Percentiles rank a stretch among this genome's conserved stretches.
Conservation (phyloP, 2,797 vertebrate genomes). For the Amphiprion clarkii region DNA sequence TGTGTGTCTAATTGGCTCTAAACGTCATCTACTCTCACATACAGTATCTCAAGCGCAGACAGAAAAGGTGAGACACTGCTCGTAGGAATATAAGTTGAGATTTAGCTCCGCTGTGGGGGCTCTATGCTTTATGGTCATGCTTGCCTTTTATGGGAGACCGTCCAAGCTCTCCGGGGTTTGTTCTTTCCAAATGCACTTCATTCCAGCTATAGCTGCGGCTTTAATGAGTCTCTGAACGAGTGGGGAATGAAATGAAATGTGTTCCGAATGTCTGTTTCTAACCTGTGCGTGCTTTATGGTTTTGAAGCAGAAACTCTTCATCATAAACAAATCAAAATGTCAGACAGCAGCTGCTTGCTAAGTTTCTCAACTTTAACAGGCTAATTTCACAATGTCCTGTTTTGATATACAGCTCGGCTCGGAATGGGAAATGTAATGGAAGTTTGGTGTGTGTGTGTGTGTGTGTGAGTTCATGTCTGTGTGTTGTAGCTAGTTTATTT, state of each 20-base stretch:
- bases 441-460: constrained; percentile 41
- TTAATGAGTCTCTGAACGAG: constrained; percentile 51
- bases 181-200: constrained; percentile 48
- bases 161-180: constrained; percentile 54
- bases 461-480: constrained; percentile 27
- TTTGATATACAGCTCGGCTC: constrained; percentile 49
- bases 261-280: constrained; percentile 27
- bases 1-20: constrained; percentile 23
- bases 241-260: constrained; percentile 41
- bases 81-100: constrained; percentile 30
- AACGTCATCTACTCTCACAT: constrained; percentile 19
- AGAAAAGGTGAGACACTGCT: constrained; percentile 20
- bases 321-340: constrained; percentile 54
- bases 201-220: constrained; percentile 29
- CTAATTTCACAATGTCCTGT: constrained; percentile 45
- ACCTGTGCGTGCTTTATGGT: constrained; percentile 30
- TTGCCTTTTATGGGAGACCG: constrained; percentile 38
- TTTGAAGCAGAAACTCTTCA: constrained; percentile 35
- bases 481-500: constrained; percentile 55
- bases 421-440: constrained; percentile 33
- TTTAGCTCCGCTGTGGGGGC: constrained; percentile 41
- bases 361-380: constrained; percentile 39
- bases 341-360: constrained; percentile 11
- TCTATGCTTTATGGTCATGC: constrained; percentile 47
- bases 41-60: constrained; percentile 11